Evolutionary conservation across 2,797 vertebrate genomes (phyloP).

Genomic region (Artibeus lituratus): DNA sequence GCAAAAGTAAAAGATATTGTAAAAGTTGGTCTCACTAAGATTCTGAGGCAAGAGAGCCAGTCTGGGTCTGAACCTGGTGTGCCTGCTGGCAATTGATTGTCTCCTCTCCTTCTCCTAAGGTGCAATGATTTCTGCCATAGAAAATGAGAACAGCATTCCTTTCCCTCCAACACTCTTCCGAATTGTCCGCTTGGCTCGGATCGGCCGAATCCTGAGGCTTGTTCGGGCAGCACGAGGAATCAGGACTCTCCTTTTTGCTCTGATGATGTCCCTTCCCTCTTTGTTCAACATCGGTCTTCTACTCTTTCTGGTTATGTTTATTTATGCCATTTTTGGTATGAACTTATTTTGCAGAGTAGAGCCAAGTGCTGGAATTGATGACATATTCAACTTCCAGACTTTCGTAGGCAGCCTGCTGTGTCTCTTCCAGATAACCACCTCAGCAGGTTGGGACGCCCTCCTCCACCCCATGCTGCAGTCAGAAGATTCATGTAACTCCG

Average conservation of each 20-base stretch:
- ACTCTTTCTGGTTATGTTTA: slow-evolving; percentile 85
- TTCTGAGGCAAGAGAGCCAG: background rate
- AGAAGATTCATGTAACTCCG: background rate
- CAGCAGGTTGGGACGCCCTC: slow-evolving; percentile 82
- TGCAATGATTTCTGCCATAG: slow-evolving; percentile 48
- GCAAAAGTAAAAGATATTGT: background rate
- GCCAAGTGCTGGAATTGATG: slow-evolving; percentile 65
- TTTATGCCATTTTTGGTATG: slow-evolving; percentile 86
- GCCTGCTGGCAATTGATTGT: background rate
- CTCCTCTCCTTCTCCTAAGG: slow-evolving; percentile 46
- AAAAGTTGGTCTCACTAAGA: background rate
- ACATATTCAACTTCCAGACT: slow-evolving; percentile 83
- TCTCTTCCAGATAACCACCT: slow-evolving; percentile 85
- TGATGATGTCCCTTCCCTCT: slow-evolving; percentile 85
- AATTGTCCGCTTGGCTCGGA: slow-evolving; percentile 79
- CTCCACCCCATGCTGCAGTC: slow-evolving; percentile 72
- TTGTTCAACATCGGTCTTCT: slow-evolving; percentile 84
- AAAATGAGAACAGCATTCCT: background rate
- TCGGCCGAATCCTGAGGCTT: slow-evolving; percentile 82
- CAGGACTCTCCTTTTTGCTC: slow-evolving; percentile 82
- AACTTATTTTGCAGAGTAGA: slow-evolving; percentile 74
- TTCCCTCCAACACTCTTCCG: slow-evolving; percentile 80
- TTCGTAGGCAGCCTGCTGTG: slow-evolving; percentile 83
- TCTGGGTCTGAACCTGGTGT: background rate
- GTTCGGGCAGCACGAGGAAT: slow-evolving; percentile 79